Base-by-base conservation (phyloP, 2,888 invertebrate species). In the Branchellion lobata region DNA sequence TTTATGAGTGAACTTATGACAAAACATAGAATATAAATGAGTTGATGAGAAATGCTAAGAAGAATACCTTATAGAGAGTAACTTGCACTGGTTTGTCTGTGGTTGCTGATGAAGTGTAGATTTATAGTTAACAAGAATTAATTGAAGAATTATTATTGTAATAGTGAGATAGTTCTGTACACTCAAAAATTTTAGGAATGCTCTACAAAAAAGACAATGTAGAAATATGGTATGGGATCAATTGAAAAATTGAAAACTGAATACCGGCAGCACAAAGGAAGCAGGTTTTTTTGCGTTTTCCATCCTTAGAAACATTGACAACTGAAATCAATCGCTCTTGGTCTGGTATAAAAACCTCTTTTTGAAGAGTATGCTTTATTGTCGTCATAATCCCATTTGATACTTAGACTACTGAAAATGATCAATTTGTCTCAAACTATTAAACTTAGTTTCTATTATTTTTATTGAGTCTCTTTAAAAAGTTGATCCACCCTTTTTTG, bases 221-320 rank as follows among this genome's bases (percentile, higher is more conserved):
- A n/a, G n/a, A n/a, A n/a, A n/a, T n/a, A n/a, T n/a, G n/a, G n/a
- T n/a, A n/a, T n/a, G n/a, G n/a, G n/a, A n/a, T n/a, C n/a, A n/a
- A n/a, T n/a, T n/a, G n/a, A n/a, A n/a, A n/a, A n/a, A 47, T 29
- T 24, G 36, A 29, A 5, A 31, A n/a, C 18, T 29, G 82, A 85
- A 82, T 80, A 88, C 89, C 86, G 77, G 91, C 91, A 76, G 93
- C 89, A 86, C 94, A 94, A 0, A 94, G 88, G 87, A 93, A 93
- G 82, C 92, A 92, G 29, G 91, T 91, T 87, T 93, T 92, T 87
- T 93, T 94, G 88, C 93, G 93, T 87, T 93, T 93, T 79, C 92
- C 90, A 31, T 92, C 90, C 88, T 93, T 94, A 73, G 92, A 92
- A 36, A 94, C 93, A 85, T 92, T 92, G 82, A 93, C 93, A 76